Evolutionary conservation across 2,797 vertebrate genomes (phyloP), one percentile per base, ranked within the genome.

Genomic region (Cetoscarus ocellatus): DNA sequence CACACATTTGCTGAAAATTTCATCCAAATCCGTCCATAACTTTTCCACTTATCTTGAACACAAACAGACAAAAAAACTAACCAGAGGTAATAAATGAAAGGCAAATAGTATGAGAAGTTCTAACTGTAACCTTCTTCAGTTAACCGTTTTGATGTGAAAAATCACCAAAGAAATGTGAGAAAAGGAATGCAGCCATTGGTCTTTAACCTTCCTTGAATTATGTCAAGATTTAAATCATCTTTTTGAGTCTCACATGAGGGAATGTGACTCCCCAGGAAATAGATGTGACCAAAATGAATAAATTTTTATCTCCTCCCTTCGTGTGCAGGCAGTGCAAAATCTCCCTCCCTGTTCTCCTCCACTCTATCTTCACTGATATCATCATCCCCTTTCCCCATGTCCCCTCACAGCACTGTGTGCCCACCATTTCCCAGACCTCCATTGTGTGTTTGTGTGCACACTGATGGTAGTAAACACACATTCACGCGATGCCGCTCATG

Each of bases 401-500:
- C 39, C 15, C 12, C 49, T 44, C 6, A 55, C 35, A 36, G 19
- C 53, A 45, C 44, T n/a, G 0, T 34, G n/a, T 70, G 8, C 12
- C n/a, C 58, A 14, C 35, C 47, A 7, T 45, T 12, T n/a, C 14
- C 14, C 36, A 55, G 52, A 73, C 48, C 52, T 53, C 11, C 17
- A 44, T 43, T 58, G 35, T 27, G 54, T 14, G n/a, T 50, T 12
- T 8, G 17, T 8, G 10, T 6, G 14, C 14, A n/a, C 62, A 58
- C n/a, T 61, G 50, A 35, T 53, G 51, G 9, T 55, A 10, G 42
- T 58, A 27, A 64, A 35, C 3, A 36, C 34, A 49, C 40, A 47
- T 43, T 65, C 62, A 67, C 18, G 27, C 58, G 17, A 42, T 62
- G 59, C 60, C n/a, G 12, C 43, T 61, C 67, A 76, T 74, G 48